phyloP scores from a whole-genome alignment of 1,140 invertebrate genomes.

The Elymnias hypermnestra region DNA sequence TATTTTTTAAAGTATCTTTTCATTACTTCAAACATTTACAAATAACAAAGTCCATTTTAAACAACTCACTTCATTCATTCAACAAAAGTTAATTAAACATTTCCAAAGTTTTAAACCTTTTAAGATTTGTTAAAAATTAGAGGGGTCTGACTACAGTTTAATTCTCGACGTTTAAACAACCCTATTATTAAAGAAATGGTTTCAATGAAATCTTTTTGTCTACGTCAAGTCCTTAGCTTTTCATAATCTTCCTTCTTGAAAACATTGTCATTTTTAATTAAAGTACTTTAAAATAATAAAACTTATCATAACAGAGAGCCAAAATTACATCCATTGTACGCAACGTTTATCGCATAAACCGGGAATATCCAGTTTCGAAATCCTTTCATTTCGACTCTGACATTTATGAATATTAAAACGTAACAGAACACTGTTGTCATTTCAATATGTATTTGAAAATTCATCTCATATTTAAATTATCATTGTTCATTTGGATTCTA shows the following conservation, averaged over 20 bases:
- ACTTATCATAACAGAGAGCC: slow-evolving; percentile 37
- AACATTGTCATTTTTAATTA: slow-evolving; percentile 54
- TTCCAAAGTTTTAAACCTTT: slow-evolving; percentile 33
- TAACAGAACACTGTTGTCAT: slow-evolving; percentile 34
- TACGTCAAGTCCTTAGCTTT: slow-evolving; percentile 42
- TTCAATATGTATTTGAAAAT: slow-evolving; percentile 35
- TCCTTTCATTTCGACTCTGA: slow-evolving; percentile 41
- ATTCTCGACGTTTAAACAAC: slow-evolving; percentile 17
- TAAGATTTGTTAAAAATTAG: slow-evolving; percentile 45
- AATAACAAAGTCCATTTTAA: slow-evolving; percentile 16
- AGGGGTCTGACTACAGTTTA: slow-evolving; percentile 18
- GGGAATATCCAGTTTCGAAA: slow-evolving; percentile 34
- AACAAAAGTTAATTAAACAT: slow-evolving; percentile 37
- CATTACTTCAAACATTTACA: slow-evolving; percentile 1
- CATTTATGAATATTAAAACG: slow-evolving; percentile 49
- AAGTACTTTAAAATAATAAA: slow-evolving; percentile 55
- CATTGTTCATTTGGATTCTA: slow-evolving; percentile 12
- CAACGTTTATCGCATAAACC: slow-evolving; percentile 36
- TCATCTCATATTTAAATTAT: slow-evolving; percentile 23
- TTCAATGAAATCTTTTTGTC: slow-evolving; percentile 50
- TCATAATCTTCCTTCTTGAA: slow-evolving; percentile 48
- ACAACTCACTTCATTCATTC: slow-evolving; percentile 21
- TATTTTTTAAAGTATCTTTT: too few species aligned
- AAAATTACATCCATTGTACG: slow-evolving; percentile 37
- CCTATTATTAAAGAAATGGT: slow-evolving; percentile 35